phyloP scores from a whole-genome alignment of 1,140 invertebrate species.

The Liolophura sinensis region DNA sequence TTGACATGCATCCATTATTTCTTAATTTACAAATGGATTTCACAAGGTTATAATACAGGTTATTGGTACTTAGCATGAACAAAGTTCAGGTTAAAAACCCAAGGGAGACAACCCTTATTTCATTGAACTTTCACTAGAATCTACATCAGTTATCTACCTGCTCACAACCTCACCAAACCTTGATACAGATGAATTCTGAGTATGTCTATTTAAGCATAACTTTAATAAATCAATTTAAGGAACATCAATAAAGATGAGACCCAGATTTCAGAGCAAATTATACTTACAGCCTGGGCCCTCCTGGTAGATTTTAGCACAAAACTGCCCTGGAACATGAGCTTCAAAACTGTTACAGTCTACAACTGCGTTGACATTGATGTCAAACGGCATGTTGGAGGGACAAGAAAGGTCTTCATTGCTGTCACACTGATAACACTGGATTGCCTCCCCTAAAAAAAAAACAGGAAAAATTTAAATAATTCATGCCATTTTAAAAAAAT shows the following conservation, averaged over 20 bases:
- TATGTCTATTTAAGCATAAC: background rate
- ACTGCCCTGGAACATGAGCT: slow-evolving; percentile 55
- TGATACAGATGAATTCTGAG: slow-evolving; percentile 1
- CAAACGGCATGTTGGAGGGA: slow-evolving; percentile 47
- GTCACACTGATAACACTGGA: slow-evolving; percentile 60
- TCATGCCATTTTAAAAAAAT: no score
- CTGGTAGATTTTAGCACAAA: slow-evolving; percentile 58
- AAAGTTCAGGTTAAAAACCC: no score
- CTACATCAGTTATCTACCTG: background rate
- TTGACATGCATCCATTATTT: background rate
- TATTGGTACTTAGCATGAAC: no score
- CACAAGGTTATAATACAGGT: no score
- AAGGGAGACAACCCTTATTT: background rate
- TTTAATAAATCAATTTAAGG: background rate
- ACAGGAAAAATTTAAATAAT: background rate
- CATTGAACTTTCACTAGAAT: background rate
- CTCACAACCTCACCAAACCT: background rate
- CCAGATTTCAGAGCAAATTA: background rate
- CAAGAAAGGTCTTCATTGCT: slow-evolving; percentile 59
- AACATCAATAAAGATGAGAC: background rate
- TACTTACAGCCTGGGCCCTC: slow-evolving; percentile 59
- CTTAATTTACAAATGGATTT: background rate
- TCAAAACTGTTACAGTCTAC: slow-evolving; percentile 58
- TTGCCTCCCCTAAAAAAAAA: slow-evolving; percentile 41
- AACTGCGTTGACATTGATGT: slow-evolving; percentile 53